Evolutionary conservation across 30 jellyfish, hydroid and myxozoan species (phyloP), one percentile per base, ranked within the genome.

Genomic region (Nemopilema nomurai): DNA sequence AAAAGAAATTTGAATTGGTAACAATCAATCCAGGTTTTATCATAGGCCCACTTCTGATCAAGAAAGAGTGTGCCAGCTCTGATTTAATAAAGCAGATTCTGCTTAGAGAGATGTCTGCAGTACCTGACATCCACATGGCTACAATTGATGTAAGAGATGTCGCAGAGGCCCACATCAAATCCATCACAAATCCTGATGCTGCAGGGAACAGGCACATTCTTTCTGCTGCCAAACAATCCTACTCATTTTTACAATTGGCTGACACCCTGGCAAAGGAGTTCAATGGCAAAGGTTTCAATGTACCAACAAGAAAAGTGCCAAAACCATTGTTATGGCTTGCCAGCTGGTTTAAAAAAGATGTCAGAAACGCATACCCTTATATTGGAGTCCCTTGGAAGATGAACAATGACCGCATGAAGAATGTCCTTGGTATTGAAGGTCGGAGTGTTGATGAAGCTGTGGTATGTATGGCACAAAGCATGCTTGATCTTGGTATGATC

Each of bases 161-260:
- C 18, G 91, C 91, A 27, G 73, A 53, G 57, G 91, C 85, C 21
- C 91, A 82, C 71, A 70, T 82, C 17, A 70, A 25, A 9, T 76
- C 85, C 25, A 69, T 82, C 85, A 82, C 91, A 22, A 33, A 57
- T 28, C 85, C 91, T 0, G 85, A 82, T 18, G 91, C 91, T 24
- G 91, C 85, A 16, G 91, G 91, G 9, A 70, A 82, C 63, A 70
- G 91, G 23, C 91, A 82, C 63, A 24, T 70, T 18, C 49, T 82
- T 57, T 67, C 77, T 18, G 73, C 78, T 18, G 63, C 49, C 4
- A 84, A 41, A 17, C 18, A 64, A 1, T n/a, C 91, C 16, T 82
- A 64, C 49, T 16, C 65, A 8, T 82, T 82, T 62, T 9, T 71
- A 23, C 33, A 8, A 57, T 20, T 82, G 24, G 81, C 91, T 28